Conservation (phyloP, 1,140 invertebrate species). For the Ostrea denselamellosa region DNA sequence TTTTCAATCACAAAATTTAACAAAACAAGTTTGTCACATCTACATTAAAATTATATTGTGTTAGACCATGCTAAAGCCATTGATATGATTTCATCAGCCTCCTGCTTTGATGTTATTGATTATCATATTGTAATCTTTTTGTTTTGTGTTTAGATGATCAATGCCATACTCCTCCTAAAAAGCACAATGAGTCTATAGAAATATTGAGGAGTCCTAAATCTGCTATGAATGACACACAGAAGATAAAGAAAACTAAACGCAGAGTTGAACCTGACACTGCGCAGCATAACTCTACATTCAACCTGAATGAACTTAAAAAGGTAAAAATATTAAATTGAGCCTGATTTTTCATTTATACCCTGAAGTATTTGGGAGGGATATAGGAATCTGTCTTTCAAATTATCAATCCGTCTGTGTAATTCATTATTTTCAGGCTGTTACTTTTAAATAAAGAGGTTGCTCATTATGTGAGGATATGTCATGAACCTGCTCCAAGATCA, state of each 20-base stretch:
- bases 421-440: too few relatives aligned
- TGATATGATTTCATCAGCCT: too few relatives aligned
- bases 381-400: too few relatives aligned
- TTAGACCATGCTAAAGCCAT: not conserved
- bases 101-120: too few relatives aligned
- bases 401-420: too few relatives aligned
- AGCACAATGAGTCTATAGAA: constrained; percentile 56
- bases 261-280: constrained; percentile 56
- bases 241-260: constrained; percentile 69
- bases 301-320: constrained; percentile 69
- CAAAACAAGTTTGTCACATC: not conserved
- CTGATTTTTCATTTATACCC: too few relatives aligned
- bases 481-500: too few relatives aligned
- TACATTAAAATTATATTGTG: not conserved
- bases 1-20: not conserved
- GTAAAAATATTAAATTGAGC: constrained; percentile 36
- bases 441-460: too few relatives aligned
- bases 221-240: constrained; percentile 76
- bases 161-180: constrained; percentile 61
- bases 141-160: constrained; percentile 45
- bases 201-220: constrained; percentile 64
- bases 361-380: too few relatives aligned
- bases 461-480: too few relatives aligned
- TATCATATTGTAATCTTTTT: not conserved
- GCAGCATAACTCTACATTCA: constrained; percentile 59